Evolutionary conservation across 2,888 invertebrate genomes (phyloP), one percentile per base, ranked within the genome.

Genomic region (Protodeltote pygarga): DNA sequence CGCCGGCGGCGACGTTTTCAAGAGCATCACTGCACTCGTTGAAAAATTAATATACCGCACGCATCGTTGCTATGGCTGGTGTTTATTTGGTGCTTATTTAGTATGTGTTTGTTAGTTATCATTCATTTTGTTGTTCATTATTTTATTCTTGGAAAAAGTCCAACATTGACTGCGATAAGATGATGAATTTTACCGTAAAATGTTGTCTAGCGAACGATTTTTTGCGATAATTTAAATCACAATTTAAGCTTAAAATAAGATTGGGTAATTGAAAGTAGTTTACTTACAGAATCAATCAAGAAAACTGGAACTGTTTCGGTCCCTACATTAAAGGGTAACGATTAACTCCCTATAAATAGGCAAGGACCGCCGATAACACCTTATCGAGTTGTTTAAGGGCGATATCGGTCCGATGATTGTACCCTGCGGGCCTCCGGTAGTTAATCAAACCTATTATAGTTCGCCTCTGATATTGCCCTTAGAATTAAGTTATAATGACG

Each of bases 281-380:
- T n/a, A 28, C n/a, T n/a, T 9, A 33, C 34, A 41, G 20, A 32
- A 52, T 48, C 35, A 57, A 68, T 69, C 53, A 50, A 53, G 47
- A 57, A 52, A 60, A 67, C 65, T 65, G 49, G 49, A 66, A 35
- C 50, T 44, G 32, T 54, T 10, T 57, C 41, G 14, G 35, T 29
- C 60, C 58, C 69, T 63, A 72, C 76, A 79, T 81, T 78, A 75
- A 81, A 80, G 85, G 84, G 83, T 81, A 75, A 77, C 87, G 81
- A 85, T 89, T 84, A 87, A 83, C 85, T 84, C 78, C 71, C 81
- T 77, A 85, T 88, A 87, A 89, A 87, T 86, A 81, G 83, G 73
- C 66, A 74, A 79, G 83, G 85, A 74, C 74, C 71, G 61, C 81
- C 78, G 89, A 89, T 88, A 88, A 79, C 86, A 83, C 84, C 80